Evolutionary conservation across 2,797 vertebrate genomes (phyloP), one percentile per base, ranked within the genome.

Genomic region (Alauda arvensis): DNA sequence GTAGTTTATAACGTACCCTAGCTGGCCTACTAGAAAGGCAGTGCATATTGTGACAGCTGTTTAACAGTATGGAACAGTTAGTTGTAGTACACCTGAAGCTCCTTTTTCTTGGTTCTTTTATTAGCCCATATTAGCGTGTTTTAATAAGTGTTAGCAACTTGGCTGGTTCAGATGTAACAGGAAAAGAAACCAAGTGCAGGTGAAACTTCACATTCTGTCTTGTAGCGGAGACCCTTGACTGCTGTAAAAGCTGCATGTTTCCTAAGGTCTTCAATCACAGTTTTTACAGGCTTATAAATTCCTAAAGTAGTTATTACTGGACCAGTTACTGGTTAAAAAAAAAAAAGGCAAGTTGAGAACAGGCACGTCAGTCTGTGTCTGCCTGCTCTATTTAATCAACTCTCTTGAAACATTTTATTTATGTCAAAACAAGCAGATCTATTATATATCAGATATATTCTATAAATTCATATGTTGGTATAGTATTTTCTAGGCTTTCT

Each of bases 1-100:
- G 18, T 55, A 18, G 28, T 76, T 60, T 72, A 2, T 49, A 56
- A 42, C 13, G 46, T 29, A 8, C 9, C 49, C 18, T 31, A 63
- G 8, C 63, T 74, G 56, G 39, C 49, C 34, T 34, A 12, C 33
- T 79, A 13, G 51, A 34, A 82, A 20, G 46, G 28, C 2, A 1
- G 1, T 49, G 3, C 0, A 0, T 74, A 29, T 55, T 31, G 5
- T 33, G 61, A 25, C 5, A 72, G 25, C 43, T 4, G 0, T 79
- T 79, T 4, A 48, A 34, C 19, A 45, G 18, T 18, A 18, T 7
- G 13, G 71, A 52, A 21, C 42, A 29, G 12, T 59, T 19, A 39
- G 29, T 4, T 78, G 51, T 24, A 23, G 13, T 39, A 19, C 16
- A 56, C 24, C 18, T 33, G 17, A 34, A 78, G 14, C 21, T 92